phyloP scores from a whole-genome alignment of 2,888 invertebrate species.

The Philhelius pedissequus region DNA sequence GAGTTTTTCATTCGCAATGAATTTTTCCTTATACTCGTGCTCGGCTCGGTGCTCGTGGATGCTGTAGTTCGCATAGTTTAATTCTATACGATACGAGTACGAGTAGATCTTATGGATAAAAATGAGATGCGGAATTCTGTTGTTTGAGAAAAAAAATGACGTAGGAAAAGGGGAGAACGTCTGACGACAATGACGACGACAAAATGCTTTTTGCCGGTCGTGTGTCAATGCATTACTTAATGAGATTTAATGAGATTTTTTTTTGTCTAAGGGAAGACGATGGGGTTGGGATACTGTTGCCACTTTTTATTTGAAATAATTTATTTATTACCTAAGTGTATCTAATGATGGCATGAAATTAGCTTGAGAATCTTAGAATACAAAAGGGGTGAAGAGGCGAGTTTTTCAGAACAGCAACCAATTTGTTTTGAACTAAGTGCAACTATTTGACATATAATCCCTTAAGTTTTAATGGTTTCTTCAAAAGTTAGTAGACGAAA shows the following conservation, averaged over 20 bases:
- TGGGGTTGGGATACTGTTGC: slow-evolving; percentile 4
- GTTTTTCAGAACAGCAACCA: background rate
- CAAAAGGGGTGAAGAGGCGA: background rate
- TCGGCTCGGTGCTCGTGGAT: background rate
- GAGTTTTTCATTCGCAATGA: slow-evolving; percentile 55
- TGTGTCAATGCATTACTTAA: slow-evolving; percentile 64
- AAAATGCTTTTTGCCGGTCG: slow-evolving; percentile 42
- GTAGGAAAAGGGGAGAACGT: slow-evolving; percentile 1
- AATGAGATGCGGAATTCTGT: slow-evolving; percentile 45
- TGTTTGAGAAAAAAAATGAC: slow-evolving; percentile 34
- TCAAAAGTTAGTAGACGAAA: too few relatives aligned
- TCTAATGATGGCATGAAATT: background rate
- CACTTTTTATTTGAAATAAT: background rate
- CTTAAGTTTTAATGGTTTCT: too few relatives aligned
- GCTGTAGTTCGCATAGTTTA: slow-evolving; percentile 11
- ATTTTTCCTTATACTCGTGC: background rate
- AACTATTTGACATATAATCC: too few relatives aligned
- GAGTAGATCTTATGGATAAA: slow-evolving; percentile 22
- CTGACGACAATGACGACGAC: background rate
- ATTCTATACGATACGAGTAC: background rate
- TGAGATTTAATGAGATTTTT: slow-evolving; percentile 45
- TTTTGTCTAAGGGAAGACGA: background rate
- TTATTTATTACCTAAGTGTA: background rate
- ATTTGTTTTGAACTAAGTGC: too few relatives aligned
- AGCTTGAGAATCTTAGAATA: background rate